Conservation (phyloP, 2,797 vertebrate species). For the Buphagus erythrorhynchus region DNA sequence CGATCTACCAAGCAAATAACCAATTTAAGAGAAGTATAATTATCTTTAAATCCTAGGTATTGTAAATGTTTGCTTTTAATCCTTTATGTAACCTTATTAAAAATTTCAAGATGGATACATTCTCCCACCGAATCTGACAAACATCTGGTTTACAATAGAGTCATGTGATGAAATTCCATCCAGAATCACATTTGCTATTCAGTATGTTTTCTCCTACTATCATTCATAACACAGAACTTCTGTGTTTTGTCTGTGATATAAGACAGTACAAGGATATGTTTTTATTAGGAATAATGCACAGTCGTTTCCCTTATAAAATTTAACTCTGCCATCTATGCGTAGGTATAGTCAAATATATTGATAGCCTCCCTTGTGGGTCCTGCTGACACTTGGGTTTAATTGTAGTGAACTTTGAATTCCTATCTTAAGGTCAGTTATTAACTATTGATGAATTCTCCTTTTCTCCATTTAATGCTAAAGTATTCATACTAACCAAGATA, state of each 20-base stretch:
- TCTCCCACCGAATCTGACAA: constrained; percentile 58
- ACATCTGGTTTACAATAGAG: constrained; percentile 70
- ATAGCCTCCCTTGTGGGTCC: constrained; percentile 75
- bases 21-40: constrained; percentile 53
- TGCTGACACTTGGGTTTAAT: constrained; percentile 80
- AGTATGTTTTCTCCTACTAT: constrained; percentile 34
- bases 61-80: constrained; percentile 70
- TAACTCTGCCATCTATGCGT: constrained; percentile 68
- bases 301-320: constrained; percentile 56
- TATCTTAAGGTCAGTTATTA: constrained; percentile 85
- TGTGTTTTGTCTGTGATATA: constrained; percentile 49
- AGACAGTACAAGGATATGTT: constrained; percentile 57
- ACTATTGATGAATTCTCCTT: constrained; percentile 83
- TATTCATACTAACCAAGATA: constrained; percentile 82
- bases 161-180: constrained; percentile 64
- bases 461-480: constrained; percentile 82
- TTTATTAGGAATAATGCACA: constrained; percentile 69
- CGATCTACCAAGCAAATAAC: background rate
- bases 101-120: constrained; percentile 71
- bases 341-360: constrained; percentile 77
- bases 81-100: constrained; percentile 72
- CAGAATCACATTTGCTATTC: constrained; percentile 62
- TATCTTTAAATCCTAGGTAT: constrained; percentile 32
- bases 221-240: constrained; percentile 62
- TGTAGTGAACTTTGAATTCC: constrained; percentile 83